Evolutionary conservation across 2,888 invertebrate genomes (phyloP).

Genomic region (Lasioglossum marginatum): DNA sequence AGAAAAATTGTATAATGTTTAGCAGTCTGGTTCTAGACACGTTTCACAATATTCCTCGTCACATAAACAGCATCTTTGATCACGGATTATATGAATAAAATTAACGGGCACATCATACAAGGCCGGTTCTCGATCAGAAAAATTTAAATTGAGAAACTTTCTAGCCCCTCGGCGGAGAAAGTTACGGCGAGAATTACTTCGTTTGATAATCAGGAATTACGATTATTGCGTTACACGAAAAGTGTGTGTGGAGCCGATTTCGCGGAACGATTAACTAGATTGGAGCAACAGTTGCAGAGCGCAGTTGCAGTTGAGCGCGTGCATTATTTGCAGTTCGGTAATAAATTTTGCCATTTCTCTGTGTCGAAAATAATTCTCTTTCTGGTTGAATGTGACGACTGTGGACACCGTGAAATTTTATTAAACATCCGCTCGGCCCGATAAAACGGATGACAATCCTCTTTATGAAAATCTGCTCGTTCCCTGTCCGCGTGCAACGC

Average conservation of each 20-base stretch:
- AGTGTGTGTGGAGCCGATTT: not conserved
- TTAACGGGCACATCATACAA: not conserved
- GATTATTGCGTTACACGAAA: not conserved
- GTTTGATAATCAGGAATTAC: not conserved
- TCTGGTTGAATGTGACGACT: not conserved
- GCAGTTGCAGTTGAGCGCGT: not conserved
- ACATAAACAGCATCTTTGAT: not conserved
- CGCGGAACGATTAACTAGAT: not conserved
- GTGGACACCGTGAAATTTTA: not conserved
- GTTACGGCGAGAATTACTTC: not conserved
- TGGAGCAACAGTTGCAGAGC: not conserved
- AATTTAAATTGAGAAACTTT: not conserved
- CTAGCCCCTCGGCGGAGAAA: not conserved
- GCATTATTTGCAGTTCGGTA: not conserved
- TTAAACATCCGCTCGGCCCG: not conserved
- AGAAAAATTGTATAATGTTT: not conserved
- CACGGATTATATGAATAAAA: not conserved
- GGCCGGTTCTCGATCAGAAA: not conserved
- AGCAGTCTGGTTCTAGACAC: not conserved
- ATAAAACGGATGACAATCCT: not conserved
- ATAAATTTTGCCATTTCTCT: not conserved
- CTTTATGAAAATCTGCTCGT: not conserved
- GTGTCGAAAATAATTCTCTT: constrained; percentile 3
- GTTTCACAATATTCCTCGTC: not conserved
- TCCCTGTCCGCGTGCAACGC: not conserved